Percentiles rank a stretch among this genome's conserved stretches.
These are phyloP conservation scores for Rhinogobius similis DNA, from an alignment of 2,113 vertebrate genomes.

Conservation along the genomic window DNA sequence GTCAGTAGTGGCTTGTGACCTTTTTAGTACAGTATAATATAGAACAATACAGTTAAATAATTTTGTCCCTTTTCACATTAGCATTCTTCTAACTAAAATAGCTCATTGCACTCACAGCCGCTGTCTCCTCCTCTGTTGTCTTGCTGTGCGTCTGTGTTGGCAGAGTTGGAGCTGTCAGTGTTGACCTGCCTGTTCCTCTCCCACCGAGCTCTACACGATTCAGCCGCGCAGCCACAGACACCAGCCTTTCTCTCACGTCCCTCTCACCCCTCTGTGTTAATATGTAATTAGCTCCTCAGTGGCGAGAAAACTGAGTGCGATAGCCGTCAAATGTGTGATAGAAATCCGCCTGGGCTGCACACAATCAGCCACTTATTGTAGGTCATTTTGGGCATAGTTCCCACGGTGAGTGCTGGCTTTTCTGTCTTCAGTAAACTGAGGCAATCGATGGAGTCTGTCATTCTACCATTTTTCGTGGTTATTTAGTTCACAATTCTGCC, in stretches of 20 bases:
- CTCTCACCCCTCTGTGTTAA: constrained; percentile 43
- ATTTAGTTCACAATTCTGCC: background rate
- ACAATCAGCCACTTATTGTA: constrained; percentile 39
- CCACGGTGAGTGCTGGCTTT: constrained; percentile 45
- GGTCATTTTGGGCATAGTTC: constrained; percentile 54
- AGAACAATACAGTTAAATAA: background rate
- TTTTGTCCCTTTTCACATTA: background rate
- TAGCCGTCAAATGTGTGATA: constrained; percentile 27
- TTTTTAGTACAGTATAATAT: too few species aligned
- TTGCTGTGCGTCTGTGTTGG: constrained; percentile 45
- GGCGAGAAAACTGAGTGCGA: constrained; percentile 48
- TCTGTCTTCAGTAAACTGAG: constrained; percentile 30
- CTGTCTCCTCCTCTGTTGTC: constrained; percentile 12
- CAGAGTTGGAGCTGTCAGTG: constrained; percentile 69
- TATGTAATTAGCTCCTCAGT: constrained; percentile 76
- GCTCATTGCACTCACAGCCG: constrained; percentile 1
- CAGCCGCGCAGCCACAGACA: constrained; percentile 47
- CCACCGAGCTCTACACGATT: constrained; percentile 64
- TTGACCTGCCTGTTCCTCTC: constrained; percentile 75
- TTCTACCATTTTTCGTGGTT: background rate
- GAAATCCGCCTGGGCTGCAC: constrained; percentile 50
- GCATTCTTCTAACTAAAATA: background rate
- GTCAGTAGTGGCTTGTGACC: background rate
- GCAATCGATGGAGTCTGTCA: background rate
- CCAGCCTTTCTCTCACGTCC: constrained; percentile 32